Base-by-base conservation (phyloP, 2,888 invertebrate species). In the Diadegma fenestrale region DNA sequence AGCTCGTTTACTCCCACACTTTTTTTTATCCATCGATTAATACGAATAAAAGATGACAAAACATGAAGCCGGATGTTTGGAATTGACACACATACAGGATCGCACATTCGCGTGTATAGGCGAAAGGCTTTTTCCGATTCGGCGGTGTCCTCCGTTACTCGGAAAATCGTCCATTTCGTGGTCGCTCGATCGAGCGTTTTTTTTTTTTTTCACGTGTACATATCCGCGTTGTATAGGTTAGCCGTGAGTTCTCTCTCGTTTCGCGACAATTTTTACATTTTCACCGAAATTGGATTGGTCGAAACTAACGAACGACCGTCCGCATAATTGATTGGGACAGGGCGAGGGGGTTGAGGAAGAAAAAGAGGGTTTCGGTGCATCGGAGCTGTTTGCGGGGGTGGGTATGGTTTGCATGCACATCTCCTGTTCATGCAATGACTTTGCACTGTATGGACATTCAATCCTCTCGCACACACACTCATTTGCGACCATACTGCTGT, bases 241-340 rank as follows among this genome's bases (percentile, higher is more conserved):
- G 22, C 80, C 66, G 78, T 78, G 58, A 45, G 71, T 54, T 41
- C 61, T 79, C 69, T 82, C 73, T 82, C 85, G 85, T 80, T 82
- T 77, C 68, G 85, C 80, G 85, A 82, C 85, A 80, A 85, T 84
- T 86, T 86, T 86, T 87, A 84, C 80, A 85, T 86, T 86, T 82
- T 77, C 72, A 45, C 45, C 68, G 83, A 87, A 88, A 88, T 88
- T 88, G 87, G 83, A 88, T 88, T 87, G 86, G 84, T 69, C 85
- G 79, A 86, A 88, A 86, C 88, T 88, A 88, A 88, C 88, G 86
- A 88, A 88, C 85, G 87, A 61, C 81, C 87, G 88, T 88, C 83
- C 85, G 88, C 87, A 88, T 88, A 88, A 87, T 87, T 88, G 88
- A 88, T 88, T 88, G 88, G 86, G 81, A 86, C 86, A 82, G 76